Conservation (phyloP, 1,140 invertebrate species). For the Microplitis mediator region DNA sequence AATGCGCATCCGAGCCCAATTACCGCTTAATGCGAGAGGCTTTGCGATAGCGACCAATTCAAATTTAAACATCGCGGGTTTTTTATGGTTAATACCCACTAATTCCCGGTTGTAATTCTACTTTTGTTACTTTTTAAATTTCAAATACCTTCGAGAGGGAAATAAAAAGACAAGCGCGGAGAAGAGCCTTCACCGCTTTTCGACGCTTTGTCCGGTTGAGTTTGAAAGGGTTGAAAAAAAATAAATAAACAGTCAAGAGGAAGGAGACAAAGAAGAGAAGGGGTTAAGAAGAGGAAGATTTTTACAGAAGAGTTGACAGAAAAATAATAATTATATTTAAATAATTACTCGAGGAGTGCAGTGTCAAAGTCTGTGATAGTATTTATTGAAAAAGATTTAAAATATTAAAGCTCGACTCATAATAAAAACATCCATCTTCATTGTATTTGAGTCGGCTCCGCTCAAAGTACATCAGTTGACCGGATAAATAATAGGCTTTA, state of each 20-base stretch:
- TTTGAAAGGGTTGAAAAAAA: background rate
- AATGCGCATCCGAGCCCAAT: constrained; percentile 58
- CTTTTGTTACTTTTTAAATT: background rate
- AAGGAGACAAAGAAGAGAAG: background rate
- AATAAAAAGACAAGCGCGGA: no score
- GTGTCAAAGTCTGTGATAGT: constrained; percentile 60
- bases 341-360: constrained; percentile 30
- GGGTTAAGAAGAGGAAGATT: background rate
- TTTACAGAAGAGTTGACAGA: background rate
- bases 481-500: constrained; percentile 40
- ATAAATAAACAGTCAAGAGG: background rate
- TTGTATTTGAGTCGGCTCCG: background rate
- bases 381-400: constrained; percentile 51
- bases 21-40: constrained; percentile 51
- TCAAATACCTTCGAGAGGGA: constrained; percentile 1
- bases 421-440: constrained; percentile 5
- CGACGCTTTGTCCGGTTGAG: constrained; percentile 24
- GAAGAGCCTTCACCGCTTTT: no score
- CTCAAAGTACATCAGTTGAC: background rate
- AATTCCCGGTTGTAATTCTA: background rate
- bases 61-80: constrained; percentile 26
- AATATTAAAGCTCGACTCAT: background rate
- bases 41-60: constrained; percentile 48
- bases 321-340: background rate
- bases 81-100: background rate